Evolutionary conservation across 1,140 invertebrate species (phyloP).

Genomic region (Arctopsyche grandis): DNA sequence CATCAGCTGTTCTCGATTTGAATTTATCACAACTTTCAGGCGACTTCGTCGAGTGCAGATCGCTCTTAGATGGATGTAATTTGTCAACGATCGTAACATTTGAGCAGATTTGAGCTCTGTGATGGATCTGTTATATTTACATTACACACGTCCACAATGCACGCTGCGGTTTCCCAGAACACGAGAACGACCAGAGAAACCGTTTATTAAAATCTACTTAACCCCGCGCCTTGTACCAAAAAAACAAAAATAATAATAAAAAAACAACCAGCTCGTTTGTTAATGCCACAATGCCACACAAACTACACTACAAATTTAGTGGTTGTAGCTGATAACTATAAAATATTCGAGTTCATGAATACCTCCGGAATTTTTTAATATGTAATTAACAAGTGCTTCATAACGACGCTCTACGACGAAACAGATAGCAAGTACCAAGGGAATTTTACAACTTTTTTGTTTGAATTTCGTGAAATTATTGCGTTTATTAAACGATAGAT

Average conservation of each 20-base stretch:
- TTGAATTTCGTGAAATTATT: too few relatives aligned
- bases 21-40: too few relatives aligned
- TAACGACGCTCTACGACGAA: not conserved
- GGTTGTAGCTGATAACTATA: not conserved
- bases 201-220: constrained; percentile 55
- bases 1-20: too few relatives aligned
- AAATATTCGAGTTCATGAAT: not conserved
- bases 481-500: too few relatives aligned
- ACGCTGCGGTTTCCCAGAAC: constrained; percentile 23
- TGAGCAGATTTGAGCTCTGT: not conserved
- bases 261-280: constrained; percentile 42
- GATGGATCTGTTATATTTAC: constrained; percentile 38
- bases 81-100: constrained; percentile 32
- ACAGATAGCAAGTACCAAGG: too few relatives aligned
- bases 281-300: constrained; percentile 25
- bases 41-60: too few relatives aligned
- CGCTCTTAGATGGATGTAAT: constrained; percentile 1
- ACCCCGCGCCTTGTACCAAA: constrained; percentile 40
- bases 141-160: constrained; percentile 12
- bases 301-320: constrained; percentile 9
- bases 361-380: not conserved
- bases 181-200: constrained; percentile 32
- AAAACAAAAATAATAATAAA: constrained; percentile 36
- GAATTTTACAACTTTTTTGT: too few relatives aligned
- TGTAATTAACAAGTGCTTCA: constrained; percentile 26